Evolutionary conservation across 2,797 vertebrate species (phyloP).

Genomic region (Eutrigla gurnardus): DNA sequence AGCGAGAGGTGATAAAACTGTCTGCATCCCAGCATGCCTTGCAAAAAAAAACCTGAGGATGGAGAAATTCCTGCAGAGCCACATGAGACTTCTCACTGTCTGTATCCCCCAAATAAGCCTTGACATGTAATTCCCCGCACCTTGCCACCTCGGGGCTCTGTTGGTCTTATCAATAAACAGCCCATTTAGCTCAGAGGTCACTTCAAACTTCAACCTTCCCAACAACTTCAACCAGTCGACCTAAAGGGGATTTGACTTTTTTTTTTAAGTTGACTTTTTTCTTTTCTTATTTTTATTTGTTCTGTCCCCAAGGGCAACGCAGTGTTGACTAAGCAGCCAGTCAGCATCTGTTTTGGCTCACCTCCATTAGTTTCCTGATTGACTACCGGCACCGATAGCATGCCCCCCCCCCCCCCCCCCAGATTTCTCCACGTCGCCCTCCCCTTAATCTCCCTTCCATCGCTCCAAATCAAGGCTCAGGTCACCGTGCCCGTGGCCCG

Average conservation of each 20-base stretch:
- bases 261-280: background rate
- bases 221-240: conserved; percentile 30
- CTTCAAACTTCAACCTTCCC: conserved; percentile 33
- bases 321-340: conserved; percentile 51
- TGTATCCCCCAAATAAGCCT: conserved; percentile 64
- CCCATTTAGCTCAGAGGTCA: conserved; percentile 57
- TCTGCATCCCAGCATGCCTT: conserved; percentile 36
- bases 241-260: conserved; percentile 30
- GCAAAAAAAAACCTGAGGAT: conserved; percentile 27
- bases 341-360: conserved; percentile 64
- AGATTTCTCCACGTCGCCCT: conserved; percentile 27
- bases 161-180: conserved; percentile 63
- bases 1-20: conserved; percentile 53
- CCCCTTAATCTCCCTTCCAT: conserved; percentile 63
- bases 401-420: conserved; percentile 23
- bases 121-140: conserved; percentile 77
- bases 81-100: conserved; percentile 53
- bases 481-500: conserved; percentile 51
- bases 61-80: conserved; percentile 54
- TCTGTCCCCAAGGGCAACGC: conserved; percentile 12
- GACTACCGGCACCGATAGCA: conserved; percentile 36
- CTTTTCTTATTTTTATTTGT: conserved; percentile 7
- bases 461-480: conserved; percentile 66
- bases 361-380: conserved; percentile 66
- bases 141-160: conserved; percentile 55